Evolutionary conservation across 2,113 vertebrate species (phyloP).

Genomic region (Elephas maximus): DNA sequence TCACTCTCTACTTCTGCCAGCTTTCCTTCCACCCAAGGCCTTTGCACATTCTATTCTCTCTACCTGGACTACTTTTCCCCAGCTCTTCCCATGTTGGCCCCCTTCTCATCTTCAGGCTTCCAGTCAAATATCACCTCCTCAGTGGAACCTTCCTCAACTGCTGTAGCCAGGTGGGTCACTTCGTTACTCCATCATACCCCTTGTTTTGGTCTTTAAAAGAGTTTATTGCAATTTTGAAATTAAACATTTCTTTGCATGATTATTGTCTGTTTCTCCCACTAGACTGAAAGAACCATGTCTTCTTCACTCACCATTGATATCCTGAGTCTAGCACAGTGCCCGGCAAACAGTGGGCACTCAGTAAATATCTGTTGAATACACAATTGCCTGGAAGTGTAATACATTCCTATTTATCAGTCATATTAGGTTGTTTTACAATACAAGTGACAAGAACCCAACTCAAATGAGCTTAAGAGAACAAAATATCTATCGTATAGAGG

Average conservation of each 20-base stretch:
- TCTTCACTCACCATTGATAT: neutral
- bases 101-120: neutral
- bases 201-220: neutral
- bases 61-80: neutral
- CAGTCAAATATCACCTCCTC: neutral
- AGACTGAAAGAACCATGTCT: neutral
- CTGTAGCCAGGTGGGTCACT: neutral
- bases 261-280: neutral
- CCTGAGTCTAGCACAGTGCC: neutral
- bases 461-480: neutral
- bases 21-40: neutral
- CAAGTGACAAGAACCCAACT: neutral
- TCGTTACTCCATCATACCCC: neutral
- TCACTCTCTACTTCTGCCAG: neutral
- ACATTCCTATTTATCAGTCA: neutral
- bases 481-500: neutral
- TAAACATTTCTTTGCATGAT: neutral
- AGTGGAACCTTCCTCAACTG: neutral
- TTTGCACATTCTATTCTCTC: neutral
- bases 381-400: neutral
- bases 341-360: neutral
- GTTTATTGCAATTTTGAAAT: neutral
- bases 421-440: neutral
- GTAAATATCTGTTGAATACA: neutral
- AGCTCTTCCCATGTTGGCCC: neutral